Base-by-base conservation (phyloP, 2,888 invertebrate genomes). In the Hanleya hanleyi region DNA sequence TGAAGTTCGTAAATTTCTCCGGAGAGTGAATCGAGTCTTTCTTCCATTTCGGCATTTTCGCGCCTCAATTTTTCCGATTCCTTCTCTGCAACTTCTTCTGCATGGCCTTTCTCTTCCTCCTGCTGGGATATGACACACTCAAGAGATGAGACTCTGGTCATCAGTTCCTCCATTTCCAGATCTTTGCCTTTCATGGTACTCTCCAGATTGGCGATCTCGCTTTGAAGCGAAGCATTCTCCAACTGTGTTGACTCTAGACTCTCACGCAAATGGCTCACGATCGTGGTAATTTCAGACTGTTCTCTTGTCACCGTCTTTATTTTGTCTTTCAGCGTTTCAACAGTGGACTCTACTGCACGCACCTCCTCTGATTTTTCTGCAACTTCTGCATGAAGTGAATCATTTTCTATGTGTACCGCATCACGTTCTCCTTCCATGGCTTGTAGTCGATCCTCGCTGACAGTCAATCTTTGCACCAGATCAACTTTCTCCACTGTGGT, bases 181-280 rank as follows among this genome's bases (percentile, higher is more conserved):
- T 29, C 65, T 75, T 26, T 75, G 64, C 62, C 69, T 74, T 70
- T 81, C 3, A 75, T 5, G 49, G 78, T 76, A 50, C 71, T 69
- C n/a, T 70, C 73, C 32, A 83, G 65, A 35, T 71, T 66, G 1
- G 41, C 37, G 29, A 83, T 84, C n/a, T 80, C 80, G 26, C 69
- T 65, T 70, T 82, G 81, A 32, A 82, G 61, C 26, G 75, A 72
- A 12, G 74, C 66, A 62, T 81, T 77, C 69, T 86, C 85, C 74
- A 81, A 81, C 65, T 85, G 57, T 29, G 29, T 22, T 2, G 29
- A 22, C 22, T 57, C 57, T 26, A 57, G 22, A 15, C 29, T 22
- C 29, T 57, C 57, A 15, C 29, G 57, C 26, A 29, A 29, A 29
- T 22, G 1, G 15, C 22, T 57, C 57, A 18, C 4, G 4, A 26